These are phyloP conservation scores for Agrochola lychnidis DNA, from an alignment of 2,888 invertebrate species.

Conservation along the genomic window DNA sequence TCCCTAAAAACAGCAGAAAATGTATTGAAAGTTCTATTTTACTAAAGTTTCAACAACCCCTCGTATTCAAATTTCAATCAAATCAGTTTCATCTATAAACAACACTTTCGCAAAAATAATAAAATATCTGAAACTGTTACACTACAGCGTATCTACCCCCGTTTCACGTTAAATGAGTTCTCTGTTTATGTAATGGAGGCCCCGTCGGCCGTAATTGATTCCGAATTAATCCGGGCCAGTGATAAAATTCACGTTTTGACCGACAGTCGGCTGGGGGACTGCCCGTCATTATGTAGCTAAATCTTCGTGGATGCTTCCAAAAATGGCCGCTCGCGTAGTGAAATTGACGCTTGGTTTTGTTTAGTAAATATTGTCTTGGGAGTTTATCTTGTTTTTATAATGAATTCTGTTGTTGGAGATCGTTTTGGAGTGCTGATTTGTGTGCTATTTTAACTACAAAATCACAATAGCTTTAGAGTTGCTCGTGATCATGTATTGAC, in stretches of 20 bases:
- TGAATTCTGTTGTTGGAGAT: neutral
- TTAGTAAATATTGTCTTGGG: neutral
- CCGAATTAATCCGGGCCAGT: constrained; percentile 74
- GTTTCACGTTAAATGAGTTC: constrained; percentile 74
- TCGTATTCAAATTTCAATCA: neutral
- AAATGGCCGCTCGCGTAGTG: constrained; percentile 16
- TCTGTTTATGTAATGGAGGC: constrained; percentile 77
- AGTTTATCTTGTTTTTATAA: neutral
- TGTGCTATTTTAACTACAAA: neutral
- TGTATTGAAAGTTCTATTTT: neutral
- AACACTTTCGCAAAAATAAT: neutral
- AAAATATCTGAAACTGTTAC: constrained; percentile 28
- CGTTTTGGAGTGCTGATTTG: neutral
- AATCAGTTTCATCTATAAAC: neutral
- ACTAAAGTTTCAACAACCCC: neutral
- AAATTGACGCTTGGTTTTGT: constrained; percentile 32
- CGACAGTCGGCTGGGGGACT: constrained; percentile 40
- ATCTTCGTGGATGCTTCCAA: constrained; percentile 37
- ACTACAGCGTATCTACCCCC: constrained; percentile 40
- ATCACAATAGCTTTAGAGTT: neutral
- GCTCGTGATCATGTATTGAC: neutral
- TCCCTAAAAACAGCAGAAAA: neutral
- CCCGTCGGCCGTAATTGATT: constrained; percentile 76
- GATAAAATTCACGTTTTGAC: constrained; percentile 72
- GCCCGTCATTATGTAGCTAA: constrained; percentile 42